These are phyloP conservation scores for Mastigias papua DNA, from an alignment of 30 jellyfish, hydroid and myxozoan species.

Conservation along the genomic window DNA sequence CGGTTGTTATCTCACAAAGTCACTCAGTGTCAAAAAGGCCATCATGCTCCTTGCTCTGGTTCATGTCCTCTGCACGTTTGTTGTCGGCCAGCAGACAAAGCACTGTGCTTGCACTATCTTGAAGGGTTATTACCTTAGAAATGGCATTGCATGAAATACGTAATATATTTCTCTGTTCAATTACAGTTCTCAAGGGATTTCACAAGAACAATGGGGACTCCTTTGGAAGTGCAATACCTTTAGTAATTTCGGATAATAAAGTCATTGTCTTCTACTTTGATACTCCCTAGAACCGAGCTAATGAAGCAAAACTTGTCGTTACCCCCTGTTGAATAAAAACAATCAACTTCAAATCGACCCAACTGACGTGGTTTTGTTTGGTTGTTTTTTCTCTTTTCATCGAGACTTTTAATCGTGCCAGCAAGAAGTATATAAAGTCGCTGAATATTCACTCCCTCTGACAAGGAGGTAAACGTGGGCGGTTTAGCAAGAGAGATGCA, in stretches of 20 bases:
- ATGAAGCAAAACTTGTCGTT: slow-evolving; percentile 33
- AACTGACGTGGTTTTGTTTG: slow-evolving; percentile 52
- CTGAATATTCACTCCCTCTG: slow-evolving; percentile 9
- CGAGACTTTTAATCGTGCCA: slow-evolving; percentile 25
- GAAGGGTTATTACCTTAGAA: too few relatives aligned
- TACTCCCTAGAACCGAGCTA: slow-evolving; percentile 7
- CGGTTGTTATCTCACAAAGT: too few relatives aligned
- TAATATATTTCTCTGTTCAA: too few relatives aligned
- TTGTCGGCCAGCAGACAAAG: too few relatives aligned
- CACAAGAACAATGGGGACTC: neutral
- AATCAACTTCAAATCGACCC: slow-evolving; percentile 45
- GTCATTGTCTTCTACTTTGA: neutral
- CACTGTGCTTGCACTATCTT: too few relatives aligned
- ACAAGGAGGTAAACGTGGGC: slow-evolving; percentile 23
- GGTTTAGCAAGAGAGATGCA: neutral
- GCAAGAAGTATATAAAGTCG: slow-evolving; percentile 29
- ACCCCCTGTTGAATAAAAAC: slow-evolving; percentile 55
- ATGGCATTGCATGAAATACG: too few relatives aligned
- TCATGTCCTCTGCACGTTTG: too few relatives aligned
- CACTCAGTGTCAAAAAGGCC: too few relatives aligned
- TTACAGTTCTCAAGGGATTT: too few relatives aligned
- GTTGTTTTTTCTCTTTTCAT: slow-evolving; percentile 50
- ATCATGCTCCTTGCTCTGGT: too few relatives aligned
- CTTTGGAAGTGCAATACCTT: neutral
- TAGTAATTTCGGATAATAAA: neutral